Percentiles rank a stretch among this genome's conserved stretches.
Evolutionary conservation across 2,888 invertebrate genomes (phyloP).

Genomic region (Callosobruchus maculatus): DNA sequence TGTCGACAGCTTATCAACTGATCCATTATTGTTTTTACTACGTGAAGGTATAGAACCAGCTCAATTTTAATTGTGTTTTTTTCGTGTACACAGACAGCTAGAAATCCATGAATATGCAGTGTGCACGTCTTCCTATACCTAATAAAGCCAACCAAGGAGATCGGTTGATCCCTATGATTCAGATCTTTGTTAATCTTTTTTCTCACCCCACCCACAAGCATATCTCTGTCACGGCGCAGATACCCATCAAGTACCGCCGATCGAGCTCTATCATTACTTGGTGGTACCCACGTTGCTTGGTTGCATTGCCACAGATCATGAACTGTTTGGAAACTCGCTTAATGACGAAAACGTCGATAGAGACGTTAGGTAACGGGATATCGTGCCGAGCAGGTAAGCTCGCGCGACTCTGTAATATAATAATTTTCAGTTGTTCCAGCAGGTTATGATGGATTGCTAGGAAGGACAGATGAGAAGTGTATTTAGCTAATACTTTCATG

Average conservation of each 20-base stretch:
- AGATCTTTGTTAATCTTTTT: not conserved
- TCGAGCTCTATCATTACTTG: not conserved
- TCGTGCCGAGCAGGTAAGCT: not conserved
- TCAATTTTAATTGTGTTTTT: too few relatives aligned
- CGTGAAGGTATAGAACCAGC: too few relatives aligned
- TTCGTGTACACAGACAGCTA: too few relatives aligned
- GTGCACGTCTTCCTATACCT: not conserved
- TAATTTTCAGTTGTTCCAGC: not conserved
- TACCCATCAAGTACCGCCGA: not conserved
- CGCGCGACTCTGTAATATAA: not conserved
- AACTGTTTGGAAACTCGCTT: conserved; percentile 1
- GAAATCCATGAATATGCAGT: too few relatives aligned
- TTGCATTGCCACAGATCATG: conserved; percentile 1
- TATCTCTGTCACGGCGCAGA: not conserved
- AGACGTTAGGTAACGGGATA: not conserved
- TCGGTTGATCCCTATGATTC: not conserved
- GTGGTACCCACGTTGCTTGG: conserved; percentile 1
- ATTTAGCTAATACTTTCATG: not conserved
- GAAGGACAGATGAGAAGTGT: not conserved
- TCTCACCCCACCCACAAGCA: not conserved
- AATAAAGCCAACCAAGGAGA: not conserved
- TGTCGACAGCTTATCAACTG: too few relatives aligned
- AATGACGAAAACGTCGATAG: conserved; percentile 1
- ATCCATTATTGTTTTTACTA: too few relatives aligned
- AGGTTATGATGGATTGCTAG: not conserved